Percentiles rank a stretch among this genome's conserved stretches.
These are phyloP conservation scores for Steatocranus sp. DNA, from an alignment of 2,797 vertebrate species.

Conservation along the genomic window DNA sequence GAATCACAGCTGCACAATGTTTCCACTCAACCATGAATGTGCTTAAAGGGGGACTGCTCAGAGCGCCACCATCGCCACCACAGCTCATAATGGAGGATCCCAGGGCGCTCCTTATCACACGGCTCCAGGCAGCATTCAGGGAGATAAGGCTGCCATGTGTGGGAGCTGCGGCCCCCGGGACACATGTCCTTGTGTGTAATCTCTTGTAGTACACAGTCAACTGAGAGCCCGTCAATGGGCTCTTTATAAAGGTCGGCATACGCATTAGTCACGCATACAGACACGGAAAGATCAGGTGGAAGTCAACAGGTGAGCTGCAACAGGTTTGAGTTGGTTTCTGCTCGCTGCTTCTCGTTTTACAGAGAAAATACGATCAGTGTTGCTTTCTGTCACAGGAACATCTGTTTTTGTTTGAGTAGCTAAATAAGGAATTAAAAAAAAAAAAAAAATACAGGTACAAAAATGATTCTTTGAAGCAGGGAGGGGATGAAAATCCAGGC, in stretches of 20 bases:
- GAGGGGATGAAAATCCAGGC: neutral
- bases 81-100: constrained; percentile 69
- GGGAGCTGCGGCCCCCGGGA: constrained; percentile 39
- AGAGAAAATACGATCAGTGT: neutral
- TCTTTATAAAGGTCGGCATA: constrained; percentile 63
- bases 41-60: constrained; percentile 4
- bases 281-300: constrained; percentile 40
- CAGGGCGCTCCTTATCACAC: constrained; percentile 72
- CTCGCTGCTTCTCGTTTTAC: neutral
- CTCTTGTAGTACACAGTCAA: constrained; percentile 71
- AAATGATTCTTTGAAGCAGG: neutral
- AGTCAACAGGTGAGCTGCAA: constrained; percentile 43
- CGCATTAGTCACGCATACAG: constrained; percentile 61
- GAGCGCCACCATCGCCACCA: neutral
- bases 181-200: constrained; percentile 75
- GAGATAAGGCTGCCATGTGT: constrained; percentile 67
- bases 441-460: neutral
- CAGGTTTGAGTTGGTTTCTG: neutral
- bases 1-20: constrained; percentile 37
- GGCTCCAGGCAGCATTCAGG: constrained; percentile 49
- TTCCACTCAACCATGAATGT: constrained; percentile 48
- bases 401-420: neutral
- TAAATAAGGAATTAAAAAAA: rapidly evolving
- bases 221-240: constrained; percentile 66
- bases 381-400: neutral